Evolutionary conservation across 2,113 vertebrate species (phyloP).

Genomic region (Alethe castanea): DNA sequence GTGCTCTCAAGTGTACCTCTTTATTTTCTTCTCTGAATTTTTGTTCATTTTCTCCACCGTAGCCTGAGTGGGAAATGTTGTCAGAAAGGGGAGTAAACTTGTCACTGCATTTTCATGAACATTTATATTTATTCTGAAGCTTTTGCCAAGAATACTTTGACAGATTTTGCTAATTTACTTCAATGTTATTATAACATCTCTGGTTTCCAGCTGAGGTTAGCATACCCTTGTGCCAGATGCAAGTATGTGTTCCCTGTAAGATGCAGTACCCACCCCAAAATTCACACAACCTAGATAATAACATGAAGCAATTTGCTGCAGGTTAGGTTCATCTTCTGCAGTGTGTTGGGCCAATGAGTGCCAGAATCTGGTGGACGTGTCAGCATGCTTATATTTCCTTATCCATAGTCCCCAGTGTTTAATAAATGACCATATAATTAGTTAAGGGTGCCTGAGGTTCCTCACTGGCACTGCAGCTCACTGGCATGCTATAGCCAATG

Average conservation of each 20-base stretch:
- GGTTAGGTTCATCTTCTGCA: background rate
- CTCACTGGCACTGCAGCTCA: fast-evolving
- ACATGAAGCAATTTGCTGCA: background rate
- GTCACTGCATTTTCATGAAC: fast-evolving
- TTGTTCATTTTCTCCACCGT: background rate
- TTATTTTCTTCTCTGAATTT: background rate
- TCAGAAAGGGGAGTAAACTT: background rate
- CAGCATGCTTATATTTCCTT: background rate
- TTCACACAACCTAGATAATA: background rate
- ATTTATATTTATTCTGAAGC: background rate
- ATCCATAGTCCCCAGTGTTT: background rate
- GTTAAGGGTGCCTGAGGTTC: fast-evolving
- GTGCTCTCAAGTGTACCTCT: background rate
- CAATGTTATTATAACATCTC: background rate
- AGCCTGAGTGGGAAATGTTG: fast-evolving
- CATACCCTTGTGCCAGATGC: background rate
- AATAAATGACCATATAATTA: background rate
- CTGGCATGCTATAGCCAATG: background rate
- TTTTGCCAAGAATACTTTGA: background rate
- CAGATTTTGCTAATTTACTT: background rate
- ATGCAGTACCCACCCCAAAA: background rate
- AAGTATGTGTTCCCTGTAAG: background rate
- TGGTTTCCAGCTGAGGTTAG: background rate
- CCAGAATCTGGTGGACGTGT: background rate
- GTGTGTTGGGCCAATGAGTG: background rate